phyloP scores from a whole-genome alignment of 2,888 invertebrate species.

The Drosophila melanosoma region DNA sequence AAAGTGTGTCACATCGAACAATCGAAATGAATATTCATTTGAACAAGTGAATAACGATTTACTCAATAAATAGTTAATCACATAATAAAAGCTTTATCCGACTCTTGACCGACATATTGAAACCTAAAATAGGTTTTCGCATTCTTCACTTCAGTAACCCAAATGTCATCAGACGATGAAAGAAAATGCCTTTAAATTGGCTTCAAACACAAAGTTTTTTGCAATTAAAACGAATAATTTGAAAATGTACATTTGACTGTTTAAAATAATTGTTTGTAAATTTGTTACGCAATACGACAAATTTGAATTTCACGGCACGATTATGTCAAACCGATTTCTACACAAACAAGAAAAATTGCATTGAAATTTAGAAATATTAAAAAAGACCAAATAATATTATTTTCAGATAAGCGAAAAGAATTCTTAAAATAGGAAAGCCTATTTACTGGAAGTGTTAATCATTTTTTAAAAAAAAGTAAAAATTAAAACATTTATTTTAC shows the following conservation, averaged over 20 bases:
- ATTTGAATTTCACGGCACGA: not conserved
- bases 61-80: not conserved
- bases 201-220: not conserved
- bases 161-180: not conserved
- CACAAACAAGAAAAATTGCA: not conserved
- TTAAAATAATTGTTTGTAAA: not conserved
- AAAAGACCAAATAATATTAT: not conserved
- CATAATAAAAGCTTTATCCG: not conserved
- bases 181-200: not conserved
- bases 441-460: not conserved
- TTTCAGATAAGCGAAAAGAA: not conserved
- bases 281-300: too few relatives aligned
- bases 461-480: not conserved
- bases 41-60: too few relatives aligned
- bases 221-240: not conserved
- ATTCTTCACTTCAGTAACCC: not conserved
- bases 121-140: not conserved
- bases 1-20: slow-evolving; percentile 40
- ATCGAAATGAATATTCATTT: not conserved
- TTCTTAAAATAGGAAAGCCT: not conserved
- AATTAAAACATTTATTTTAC: not conserved
- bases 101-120: not conserved
- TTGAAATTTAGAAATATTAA: not conserved
- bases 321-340: not conserved
- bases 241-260: not conserved